Base-by-base conservation (phyloP, 2,113 vertebrate species). In the Oreochromis spilurus region DNA sequence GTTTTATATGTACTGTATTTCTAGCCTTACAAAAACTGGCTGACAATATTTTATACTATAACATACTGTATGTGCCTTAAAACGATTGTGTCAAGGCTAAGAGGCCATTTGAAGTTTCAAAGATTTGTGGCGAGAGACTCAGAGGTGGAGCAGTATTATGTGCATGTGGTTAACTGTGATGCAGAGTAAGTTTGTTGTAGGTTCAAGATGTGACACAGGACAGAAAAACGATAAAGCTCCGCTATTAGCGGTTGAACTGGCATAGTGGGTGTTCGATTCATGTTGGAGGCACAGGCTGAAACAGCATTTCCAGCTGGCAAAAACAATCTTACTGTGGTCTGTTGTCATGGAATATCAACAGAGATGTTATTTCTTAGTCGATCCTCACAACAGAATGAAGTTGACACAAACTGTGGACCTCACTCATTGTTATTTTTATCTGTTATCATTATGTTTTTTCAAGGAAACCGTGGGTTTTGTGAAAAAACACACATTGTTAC, bases 351-450 rank as follows among this genome's bases (percentile, higher is more conserved):
- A 94, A 93, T 84, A 94, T 95, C 94, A 93, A 93, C 90, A 95
- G 87, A 90, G 89, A 91, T 93, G 92, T 93, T 92, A 93, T 92
- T 92, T 87, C 84, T 92, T 81, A 79, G 89, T 90, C 16, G 48
- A 83, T 92, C 72, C 88, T 95, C 89, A 90, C 93, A 96, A 96
- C 96, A 95, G 93, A 92, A 94, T 90, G 92, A 94, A 94, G 95
- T 94, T 93, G 96, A 92, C 75, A 57, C 50, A 93, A 89, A 91
- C 90, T 80, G 90, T 92, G 90, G 91, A 91, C 88, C 90, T 94
- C 85, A 85, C 86, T 75, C 82, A 85, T 93, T 86, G 70, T 91
- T 84, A 81, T 88, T 86, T 78, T 54, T 62, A 87, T 87, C 83
- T 83, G 80, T 94, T 92, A 91, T 87, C 60, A 21, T 84, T 52